Conservation (phyloP, 2,113 vertebrate species). For the Lamprotornis superbus region DNA sequence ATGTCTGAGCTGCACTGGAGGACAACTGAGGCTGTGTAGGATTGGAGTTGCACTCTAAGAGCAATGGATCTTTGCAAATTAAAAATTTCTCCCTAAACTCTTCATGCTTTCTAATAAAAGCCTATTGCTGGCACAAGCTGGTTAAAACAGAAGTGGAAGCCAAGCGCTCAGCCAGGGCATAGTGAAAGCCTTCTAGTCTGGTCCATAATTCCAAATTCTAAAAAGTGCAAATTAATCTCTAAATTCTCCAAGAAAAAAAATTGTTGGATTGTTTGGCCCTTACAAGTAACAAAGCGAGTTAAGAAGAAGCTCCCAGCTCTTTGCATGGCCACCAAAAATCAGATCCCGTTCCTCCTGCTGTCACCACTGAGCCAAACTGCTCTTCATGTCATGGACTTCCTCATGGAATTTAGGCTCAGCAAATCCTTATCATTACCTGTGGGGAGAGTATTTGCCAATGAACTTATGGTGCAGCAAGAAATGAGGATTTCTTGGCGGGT, state of each 20-base stretch:
- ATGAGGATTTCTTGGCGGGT: neutral
- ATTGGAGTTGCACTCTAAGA: accelerated
- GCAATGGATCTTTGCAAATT: neutral
- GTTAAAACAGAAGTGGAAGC: neutral
- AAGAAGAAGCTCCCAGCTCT: neutral
- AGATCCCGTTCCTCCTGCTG: neutral
- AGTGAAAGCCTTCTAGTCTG: neutral
- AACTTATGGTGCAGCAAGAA: neutral
- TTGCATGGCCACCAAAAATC: neutral
- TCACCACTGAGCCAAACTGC: neutral
- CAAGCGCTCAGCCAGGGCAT: neutral
- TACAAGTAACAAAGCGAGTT: neutral
- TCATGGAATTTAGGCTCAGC: neutral
- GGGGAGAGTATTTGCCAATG: neutral
- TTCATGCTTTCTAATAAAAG: neutral
- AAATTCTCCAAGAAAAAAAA: neutral
- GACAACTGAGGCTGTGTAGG: neutral
- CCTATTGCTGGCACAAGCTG: neutral
- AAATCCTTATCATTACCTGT: neutral
- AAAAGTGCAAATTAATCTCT: neutral
- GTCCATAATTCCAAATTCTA: neutral
- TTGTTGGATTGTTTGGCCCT: neutral
- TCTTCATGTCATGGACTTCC: neutral
- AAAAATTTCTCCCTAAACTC: neutral
- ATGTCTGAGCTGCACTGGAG: neutral